phyloP scores from a whole-genome alignment of 2,888 invertebrate genomes.

The Caenorhabditis wallacei region DNA sequence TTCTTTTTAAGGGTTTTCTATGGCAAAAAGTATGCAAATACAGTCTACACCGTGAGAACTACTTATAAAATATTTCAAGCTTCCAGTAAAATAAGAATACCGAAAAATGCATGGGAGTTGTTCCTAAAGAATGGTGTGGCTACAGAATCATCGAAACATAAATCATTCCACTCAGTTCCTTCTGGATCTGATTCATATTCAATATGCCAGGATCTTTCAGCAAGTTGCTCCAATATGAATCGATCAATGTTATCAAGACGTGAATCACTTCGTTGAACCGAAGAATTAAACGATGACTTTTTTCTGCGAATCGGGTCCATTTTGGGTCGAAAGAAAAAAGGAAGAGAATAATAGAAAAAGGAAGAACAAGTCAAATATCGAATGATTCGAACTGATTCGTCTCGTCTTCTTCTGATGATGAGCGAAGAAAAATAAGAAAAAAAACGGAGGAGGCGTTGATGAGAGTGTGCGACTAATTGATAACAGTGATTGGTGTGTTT shows the following conservation, averaged over 20 bases:
- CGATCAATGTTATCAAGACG: slow-evolving; percentile 59
- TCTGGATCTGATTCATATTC: slow-evolving; percentile 62
- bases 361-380: slow-evolving; percentile 21
- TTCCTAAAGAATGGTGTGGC: slow-evolving; percentile 46
- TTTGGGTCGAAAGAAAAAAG: slow-evolving; percentile 3
- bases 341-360: slow-evolving; percentile 21
- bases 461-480: slow-evolving; percentile 35
- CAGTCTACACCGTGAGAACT: slow-evolving; percentile 7
- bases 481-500: slow-evolving; percentile 42
- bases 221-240: slow-evolving; percentile 49
- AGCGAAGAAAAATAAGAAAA: slow-evolving; percentile 4
- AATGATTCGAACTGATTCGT: slow-evolving; percentile 58
- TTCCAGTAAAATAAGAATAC: slow-evolving; percentile 10
- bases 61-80: neutral
- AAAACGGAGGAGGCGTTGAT: slow-evolving; percentile 32
- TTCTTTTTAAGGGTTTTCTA: neutral
- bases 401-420: slow-evolving; percentile 20
- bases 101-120: slow-evolving; percentile 45
- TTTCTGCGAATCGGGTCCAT: slow-evolving; percentile 46
- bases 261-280: slow-evolving; percentile 25
- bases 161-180: slow-evolving; percentile 58
- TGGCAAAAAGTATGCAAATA: slow-evolving; percentile 42
- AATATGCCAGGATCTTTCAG: slow-evolving; percentile 46
- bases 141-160: slow-evolving; percentile 58
- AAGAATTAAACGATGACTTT: slow-evolving; percentile 19